phyloP scores from a whole-genome alignment of 2,797 vertebrate species.

The Gymnopithys bicolor region DNA sequence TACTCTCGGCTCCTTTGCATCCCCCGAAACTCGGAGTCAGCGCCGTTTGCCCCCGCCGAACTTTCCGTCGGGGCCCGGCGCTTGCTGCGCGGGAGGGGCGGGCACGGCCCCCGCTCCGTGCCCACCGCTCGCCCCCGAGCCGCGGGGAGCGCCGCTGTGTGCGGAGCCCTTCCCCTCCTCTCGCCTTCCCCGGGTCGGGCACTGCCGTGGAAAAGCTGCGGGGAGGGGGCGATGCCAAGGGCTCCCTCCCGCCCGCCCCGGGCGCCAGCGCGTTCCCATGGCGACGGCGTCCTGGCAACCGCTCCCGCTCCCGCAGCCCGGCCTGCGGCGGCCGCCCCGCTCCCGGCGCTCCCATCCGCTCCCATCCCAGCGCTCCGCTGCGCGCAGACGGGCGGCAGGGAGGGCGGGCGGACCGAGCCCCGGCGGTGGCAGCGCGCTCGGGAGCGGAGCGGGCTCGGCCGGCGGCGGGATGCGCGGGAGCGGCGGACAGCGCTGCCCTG shows the following conservation, averaged over 20 bases:
- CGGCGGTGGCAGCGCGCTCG: background rate
- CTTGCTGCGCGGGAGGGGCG: background rate
- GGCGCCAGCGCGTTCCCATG: conserved; percentile 66
- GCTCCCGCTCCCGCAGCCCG: conserved; percentile 57
- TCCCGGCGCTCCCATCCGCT: background rate
- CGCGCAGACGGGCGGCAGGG: no score
- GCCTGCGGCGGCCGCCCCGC: conserved; percentile 49
- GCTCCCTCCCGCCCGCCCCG: background rate
- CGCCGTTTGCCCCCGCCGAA: background rate
- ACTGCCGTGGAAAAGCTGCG: background rate
- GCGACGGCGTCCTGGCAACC: conserved; percentile 81
- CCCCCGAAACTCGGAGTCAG: background rate
- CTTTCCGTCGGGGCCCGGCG: background rate
- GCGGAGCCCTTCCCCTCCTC: background rate
- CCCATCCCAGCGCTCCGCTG: no score
- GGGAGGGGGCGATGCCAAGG: background rate
- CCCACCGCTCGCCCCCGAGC: background rate
- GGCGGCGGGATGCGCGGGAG: conserved; percentile 12
- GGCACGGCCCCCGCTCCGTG: background rate
- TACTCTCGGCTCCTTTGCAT: background rate
- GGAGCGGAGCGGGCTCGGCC: background rate
- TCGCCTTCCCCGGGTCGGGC: background rate
- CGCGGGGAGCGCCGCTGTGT: background rate
- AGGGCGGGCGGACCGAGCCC: background rate
- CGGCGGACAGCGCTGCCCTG: conserved; percentile 33